Percentiles rank a stretch among this genome's conserved stretches.
Evolutionary conservation across 2,113 vertebrate genomes (phyloP).

Genomic region (Gymnorhina tibicen): DNA sequence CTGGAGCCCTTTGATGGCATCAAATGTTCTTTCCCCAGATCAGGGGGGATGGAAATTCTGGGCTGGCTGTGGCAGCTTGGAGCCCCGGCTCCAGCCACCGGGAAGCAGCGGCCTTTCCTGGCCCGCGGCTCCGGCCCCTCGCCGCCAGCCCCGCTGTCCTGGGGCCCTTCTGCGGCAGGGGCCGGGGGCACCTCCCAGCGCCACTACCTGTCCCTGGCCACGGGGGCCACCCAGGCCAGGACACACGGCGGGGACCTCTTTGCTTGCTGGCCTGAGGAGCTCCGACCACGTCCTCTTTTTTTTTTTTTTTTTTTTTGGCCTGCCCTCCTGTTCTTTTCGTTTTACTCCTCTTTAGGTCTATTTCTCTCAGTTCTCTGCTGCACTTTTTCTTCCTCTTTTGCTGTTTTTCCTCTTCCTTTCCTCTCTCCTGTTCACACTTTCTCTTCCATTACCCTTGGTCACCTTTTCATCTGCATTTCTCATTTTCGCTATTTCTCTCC

Average conservation of each 20-base stretch:
- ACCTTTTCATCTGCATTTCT: neutral
- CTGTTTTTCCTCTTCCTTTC: neutral
- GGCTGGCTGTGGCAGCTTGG: slow-evolving; percentile 83
- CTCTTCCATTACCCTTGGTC: neutral
- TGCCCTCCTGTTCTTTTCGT: neutral
- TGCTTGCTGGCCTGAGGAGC: neutral
- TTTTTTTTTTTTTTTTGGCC: neutral
- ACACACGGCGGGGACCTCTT: neutral
- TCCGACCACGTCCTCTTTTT: neutral
- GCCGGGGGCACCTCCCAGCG: neutral
- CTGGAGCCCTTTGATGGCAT: slow-evolving; percentile 96
- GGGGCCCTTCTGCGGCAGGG: neutral
- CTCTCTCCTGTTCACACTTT: neutral
- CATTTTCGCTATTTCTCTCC: neutral
- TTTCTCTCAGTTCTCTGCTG: neutral
- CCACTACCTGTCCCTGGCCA: neutral
- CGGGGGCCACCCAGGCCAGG: rapidly evolving
- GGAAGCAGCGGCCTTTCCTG: slow-evolving; percentile 58
- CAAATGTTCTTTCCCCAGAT: slow-evolving; percentile 97
- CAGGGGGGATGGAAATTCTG: slow-evolving; percentile 85
- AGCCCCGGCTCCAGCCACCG: slow-evolving; percentile 77
- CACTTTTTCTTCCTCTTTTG: neutral
- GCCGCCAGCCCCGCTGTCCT: neutral
- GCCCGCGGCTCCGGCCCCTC: neutral
- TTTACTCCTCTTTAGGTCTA: neutral